Evolutionary conservation across 2,888 invertebrate species (phyloP).

Genomic region (Neuroscelio doddi): DNA sequence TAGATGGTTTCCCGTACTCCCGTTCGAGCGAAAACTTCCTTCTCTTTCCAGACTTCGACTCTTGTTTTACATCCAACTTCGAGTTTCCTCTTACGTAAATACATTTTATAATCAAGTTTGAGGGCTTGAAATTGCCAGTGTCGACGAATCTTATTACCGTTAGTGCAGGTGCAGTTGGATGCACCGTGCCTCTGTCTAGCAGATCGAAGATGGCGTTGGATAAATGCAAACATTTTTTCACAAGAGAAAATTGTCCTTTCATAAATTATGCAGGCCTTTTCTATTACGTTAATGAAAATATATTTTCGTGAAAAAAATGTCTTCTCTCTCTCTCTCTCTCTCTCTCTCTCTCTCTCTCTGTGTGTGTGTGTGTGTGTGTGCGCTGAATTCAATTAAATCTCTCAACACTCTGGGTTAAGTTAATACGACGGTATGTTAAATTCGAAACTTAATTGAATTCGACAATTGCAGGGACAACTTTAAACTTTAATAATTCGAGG

Average conservation of each 20-base stretch:
- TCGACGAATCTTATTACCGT: slow-evolving; percentile 45
- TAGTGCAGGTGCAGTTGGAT: slow-evolving; percentile 20
- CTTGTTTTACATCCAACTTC: slow-evolving; percentile 51
- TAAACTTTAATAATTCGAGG: no score
- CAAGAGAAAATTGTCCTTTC: no score
- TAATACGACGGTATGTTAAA: no score
- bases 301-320: no score
- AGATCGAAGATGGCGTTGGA: slow-evolving; percentile 2
- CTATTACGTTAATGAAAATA: no score
- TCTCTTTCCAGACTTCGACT: slow-evolving; percentile 44
- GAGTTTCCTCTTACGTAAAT: slow-evolving; percentile 52
- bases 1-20: slow-evolving; percentile 59
- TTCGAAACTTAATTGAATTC: no score
- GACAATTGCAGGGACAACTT: no score
- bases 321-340: not conserved
- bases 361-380: no score
- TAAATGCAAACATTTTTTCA: not conserved
- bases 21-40: slow-evolving; percentile 31
- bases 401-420: no score
- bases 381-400: no score
- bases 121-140: slow-evolving; percentile 50
- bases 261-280: no score
- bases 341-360: not conserved
- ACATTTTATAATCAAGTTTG: slow-evolving; percentile 56
- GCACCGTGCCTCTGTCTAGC: slow-evolving; percentile 9